Conservation (phyloP, 2,888 invertebrate species). For the Drosophila gaucha region DNA sequence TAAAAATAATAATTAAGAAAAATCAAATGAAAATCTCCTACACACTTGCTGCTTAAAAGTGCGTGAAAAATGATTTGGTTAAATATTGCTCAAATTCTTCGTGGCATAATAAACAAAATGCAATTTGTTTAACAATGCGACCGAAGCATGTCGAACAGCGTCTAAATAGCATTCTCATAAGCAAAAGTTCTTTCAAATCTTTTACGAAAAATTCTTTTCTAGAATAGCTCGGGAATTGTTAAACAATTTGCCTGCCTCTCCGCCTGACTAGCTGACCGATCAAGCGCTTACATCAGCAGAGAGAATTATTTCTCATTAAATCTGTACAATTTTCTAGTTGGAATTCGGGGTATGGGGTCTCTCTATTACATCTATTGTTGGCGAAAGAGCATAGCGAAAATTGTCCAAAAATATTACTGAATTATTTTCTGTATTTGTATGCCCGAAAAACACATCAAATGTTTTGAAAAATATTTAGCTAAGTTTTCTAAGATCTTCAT, state of each 20-base stretch:
- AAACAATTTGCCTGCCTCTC: background rate
- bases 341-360: too few relatives aligned
- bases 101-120: constrained; percentile 30
- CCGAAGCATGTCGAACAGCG: constrained; percentile 38
- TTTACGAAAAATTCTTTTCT: background rate
- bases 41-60: constrained; percentile 8
- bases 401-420: too few relatives aligned
- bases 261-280: background rate
- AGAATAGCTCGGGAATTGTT: too few relatives aligned
- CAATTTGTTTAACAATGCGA: constrained; percentile 50
- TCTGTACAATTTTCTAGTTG: too few relatives aligned
- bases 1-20: background rate
- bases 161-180: constrained; percentile 10
- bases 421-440: too few relatives aligned
- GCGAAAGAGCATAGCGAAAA: too few relatives aligned
- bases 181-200: constrained; percentile 6
- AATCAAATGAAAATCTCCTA: background rate
- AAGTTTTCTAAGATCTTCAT: too few relatives aligned
- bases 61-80: constrained; percentile 18
- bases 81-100: constrained; percentile 37
- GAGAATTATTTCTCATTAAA: too few relatives aligned
- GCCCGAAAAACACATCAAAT: too few relatives aligned
- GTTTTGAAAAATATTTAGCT: too few relatives aligned
- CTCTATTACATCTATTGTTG: too few relatives aligned
- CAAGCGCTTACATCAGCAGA: background rate